Base-by-base conservation (phyloP, 2,888 invertebrate species). In the Tiliacea citrago region DNA sequence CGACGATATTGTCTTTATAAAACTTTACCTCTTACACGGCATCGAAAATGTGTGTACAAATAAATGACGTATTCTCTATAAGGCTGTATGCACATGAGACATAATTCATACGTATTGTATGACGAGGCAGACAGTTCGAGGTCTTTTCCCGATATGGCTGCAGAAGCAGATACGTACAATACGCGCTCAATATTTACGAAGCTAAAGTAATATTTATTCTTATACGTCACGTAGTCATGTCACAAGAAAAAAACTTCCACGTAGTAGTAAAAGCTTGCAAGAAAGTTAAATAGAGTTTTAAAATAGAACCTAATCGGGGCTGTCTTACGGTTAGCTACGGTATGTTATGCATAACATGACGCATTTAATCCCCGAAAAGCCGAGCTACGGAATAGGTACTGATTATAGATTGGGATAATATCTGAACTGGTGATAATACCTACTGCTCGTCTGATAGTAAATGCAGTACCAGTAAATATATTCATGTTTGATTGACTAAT, bases 81-180 rank as follows among this genome's bases (percentile, higher is more conserved):
- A 13, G 12, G 42, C 61, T 49, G 18, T 57, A 39, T 75, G 24
- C 18, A 49, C 49, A 65, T 53, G 75, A 60, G 42, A 82, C 35
- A 79, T 68, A 82, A 83, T 61, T 78, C 83, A 70, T 79, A 51
- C 57, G 45, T 60, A 45, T 61, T 60, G 47, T 69, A 39, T 55
- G 78, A 78, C 70, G 70, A 49, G 21, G 58, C 68, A 60, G 67
- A 79, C 73, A 60, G 35, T 29, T 39, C 80, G 84, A 84, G 84
- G 81, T 61, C 60, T 35, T 58, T 2, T 51, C 73, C 45, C 35
- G 16, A 79, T 63, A 83, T 51, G 80, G 73, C 29, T 29, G n/a
- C 42, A 18, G 42, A 24, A 24, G n/a, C 49, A 49, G 35, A 39
- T 29, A 47, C n/a, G 35, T 24, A 53, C 18, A 42, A 68, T 45